phyloP scores from a whole-genome alignment of 2,113 vertebrate genomes.

The Alexandromys fortis region DNA sequence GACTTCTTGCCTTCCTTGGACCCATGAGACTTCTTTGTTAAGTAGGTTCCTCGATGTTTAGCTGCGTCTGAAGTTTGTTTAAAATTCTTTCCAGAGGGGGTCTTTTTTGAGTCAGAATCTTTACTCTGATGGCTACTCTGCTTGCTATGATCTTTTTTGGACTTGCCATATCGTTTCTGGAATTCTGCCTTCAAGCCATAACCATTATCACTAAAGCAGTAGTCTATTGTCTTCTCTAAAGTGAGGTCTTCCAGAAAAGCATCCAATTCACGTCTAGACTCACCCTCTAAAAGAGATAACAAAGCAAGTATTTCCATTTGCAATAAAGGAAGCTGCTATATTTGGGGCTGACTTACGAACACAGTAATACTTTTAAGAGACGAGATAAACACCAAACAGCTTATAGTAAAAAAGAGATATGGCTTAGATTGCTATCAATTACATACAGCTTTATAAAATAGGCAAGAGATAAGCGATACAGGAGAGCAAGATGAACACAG shows the following conservation, averaged over 20 bases:
- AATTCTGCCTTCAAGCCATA: constrained; percentile 48
- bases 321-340: not conserved
- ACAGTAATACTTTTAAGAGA: not conserved
- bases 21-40: constrained; percentile 61
- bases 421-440: constrained; percentile 31
- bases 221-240: constrained; percentile 72
- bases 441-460: not conserved
- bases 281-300: constrained; percentile 72
- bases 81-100: not conserved
- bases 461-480: not conserved
- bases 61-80: constrained; percentile 25
- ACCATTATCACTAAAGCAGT: constrained; percentile 31
- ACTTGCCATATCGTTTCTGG: not conserved
- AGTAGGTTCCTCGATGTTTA: constrained; percentile 61
- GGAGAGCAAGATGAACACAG: not conserved
- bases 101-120: constrained; percentile 36
- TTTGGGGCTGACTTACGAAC: not conserved
- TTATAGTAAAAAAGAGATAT: not conserved
- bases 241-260: constrained; percentile 54
- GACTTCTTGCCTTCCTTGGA: constrained; percentile 69
- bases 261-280: constrained; percentile 53
- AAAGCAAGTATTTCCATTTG: constrained; percentile 60
- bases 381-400: no score
- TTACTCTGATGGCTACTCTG: not conserved
- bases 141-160: not conserved